Evolutionary conservation across 2,888 invertebrate species (phyloP), one percentile per base, ranked within the genome.

Genomic region (Ormyrus rosae): DNA sequence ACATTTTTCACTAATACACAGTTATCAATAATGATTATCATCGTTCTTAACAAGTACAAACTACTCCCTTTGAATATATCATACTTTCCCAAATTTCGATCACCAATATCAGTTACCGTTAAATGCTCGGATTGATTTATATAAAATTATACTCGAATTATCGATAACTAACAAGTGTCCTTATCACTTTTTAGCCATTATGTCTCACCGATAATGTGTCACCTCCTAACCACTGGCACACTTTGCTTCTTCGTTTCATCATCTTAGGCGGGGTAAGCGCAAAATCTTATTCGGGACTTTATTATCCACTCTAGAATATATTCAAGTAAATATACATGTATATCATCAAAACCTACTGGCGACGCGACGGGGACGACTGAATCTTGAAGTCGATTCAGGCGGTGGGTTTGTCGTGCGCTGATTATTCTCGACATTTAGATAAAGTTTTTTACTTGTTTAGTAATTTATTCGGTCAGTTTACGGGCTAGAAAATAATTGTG

Each of bases 401-500:
- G 34, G 34, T 10, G 10, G 9, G 13, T 6, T 51, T 55, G 45
- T 34, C n/a, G 8, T 51, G 13, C 34, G 6, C 5, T 65, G 48
- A 19, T 9, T 19, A 34, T 34, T 61, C 46, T 68, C 48, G 48
- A 67, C 68, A 72, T 19, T 60, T 78, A 67, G 51, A 55, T 73
- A 46, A 67, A 71, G 55, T 77, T 74, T 81, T 53, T 78, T 53
- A 48, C 19, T 6, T 34, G 34, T 34, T 34, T 34, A 34, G 34
- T 34, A 34, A 34, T 34, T 34, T 34, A 34, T 53, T 76, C 74
- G 46, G 45, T 69, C 85, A 84, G 83, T 86, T 85, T 87, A 86
- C 85, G 82, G 86, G 84, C 87, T 87, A 88, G 83, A 87, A 87
- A 88, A 88, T 79, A 79, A 87, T 88, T 86, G 86, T 87, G 85